phyloP scores from a whole-genome alignment of 2,888 invertebrate genomes.

The Conomelus anceps region DNA sequence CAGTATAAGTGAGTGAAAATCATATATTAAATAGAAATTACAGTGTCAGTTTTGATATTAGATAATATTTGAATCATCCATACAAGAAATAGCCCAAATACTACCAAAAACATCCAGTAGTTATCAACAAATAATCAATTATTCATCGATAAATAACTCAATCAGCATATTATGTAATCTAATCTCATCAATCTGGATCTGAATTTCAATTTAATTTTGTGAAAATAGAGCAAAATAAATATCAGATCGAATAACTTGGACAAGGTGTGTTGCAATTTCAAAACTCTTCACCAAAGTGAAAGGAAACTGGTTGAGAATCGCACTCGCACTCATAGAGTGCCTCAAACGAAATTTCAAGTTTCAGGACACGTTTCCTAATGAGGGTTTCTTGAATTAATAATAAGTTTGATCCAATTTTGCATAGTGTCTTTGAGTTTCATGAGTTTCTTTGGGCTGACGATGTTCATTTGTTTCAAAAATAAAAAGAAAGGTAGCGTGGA shows the following conservation, averaged over 20 bases:
- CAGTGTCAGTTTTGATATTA: no score
- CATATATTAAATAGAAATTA: no score
- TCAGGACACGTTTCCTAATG: not conserved
- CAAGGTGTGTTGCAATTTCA: not conserved
- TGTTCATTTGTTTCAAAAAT: not conserved
- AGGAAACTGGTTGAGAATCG: not conserved
- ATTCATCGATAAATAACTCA: no score
- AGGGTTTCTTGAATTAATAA: not conserved
- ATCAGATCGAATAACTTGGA: not conserved
- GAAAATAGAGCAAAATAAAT: not conserved
- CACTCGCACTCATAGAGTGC: not conserved
- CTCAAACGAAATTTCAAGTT: not conserved
- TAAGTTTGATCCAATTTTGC: not conserved
- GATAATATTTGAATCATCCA: no score
- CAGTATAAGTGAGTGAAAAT: no score
- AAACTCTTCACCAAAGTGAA: not conserved
- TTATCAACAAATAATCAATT: not conserved
- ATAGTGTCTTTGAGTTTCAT: not conserved
- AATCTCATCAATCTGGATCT: not conserved
- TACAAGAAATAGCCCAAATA: no score
- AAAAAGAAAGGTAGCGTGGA: not conserved
- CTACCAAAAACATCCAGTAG: not conserved
- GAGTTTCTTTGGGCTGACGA: not conserved
- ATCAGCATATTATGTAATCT: not conserved
- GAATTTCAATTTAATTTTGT: not conserved